These are phyloP conservation scores for Deroplatys truncata DNA, from an alignment of 2,888 invertebrate genomes.

Conservation along the genomic window DNA sequence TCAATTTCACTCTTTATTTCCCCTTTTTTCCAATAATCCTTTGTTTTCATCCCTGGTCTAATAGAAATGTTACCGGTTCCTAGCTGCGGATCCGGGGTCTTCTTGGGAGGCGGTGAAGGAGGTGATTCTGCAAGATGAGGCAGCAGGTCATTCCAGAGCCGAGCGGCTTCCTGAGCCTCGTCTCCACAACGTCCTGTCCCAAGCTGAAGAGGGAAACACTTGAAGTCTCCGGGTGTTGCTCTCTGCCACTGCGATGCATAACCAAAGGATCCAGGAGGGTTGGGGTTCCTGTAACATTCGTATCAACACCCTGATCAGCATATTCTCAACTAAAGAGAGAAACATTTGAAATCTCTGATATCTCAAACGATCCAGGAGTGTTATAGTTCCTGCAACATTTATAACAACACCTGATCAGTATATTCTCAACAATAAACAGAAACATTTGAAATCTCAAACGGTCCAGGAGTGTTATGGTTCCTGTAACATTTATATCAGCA, in stretches of 20 bases:
- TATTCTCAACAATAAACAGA: not conserved
- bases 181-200: not conserved
- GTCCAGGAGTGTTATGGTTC: not conserved
- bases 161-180: not conserved
- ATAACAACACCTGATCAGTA: too few relatives aligned
- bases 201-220: not conserved
- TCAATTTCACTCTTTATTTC: too few relatives aligned
- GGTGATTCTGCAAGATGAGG: slow-evolving; percentile 26
- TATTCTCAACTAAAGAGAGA: not conserved
- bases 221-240: not conserved
- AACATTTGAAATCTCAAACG: not conserved
- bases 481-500: not conserved
- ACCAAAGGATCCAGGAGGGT: not conserved
- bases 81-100: not conserved
- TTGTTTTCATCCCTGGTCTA: too few relatives aligned
- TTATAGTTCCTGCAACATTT: not conserved
- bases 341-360: not conserved
- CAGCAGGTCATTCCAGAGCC: slow-evolving; percentile 37
- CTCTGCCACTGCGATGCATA: not conserved
- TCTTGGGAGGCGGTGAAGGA: not conserved
- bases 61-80: not conserved
- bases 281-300: not conserved
- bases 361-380: not conserved
- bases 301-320: too few relatives aligned
- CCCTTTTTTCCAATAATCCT: too few relatives aligned